phyloP scores from a whole-genome alignment of 2,113 vertebrate species.

The Antechinus flavipes region DNA sequence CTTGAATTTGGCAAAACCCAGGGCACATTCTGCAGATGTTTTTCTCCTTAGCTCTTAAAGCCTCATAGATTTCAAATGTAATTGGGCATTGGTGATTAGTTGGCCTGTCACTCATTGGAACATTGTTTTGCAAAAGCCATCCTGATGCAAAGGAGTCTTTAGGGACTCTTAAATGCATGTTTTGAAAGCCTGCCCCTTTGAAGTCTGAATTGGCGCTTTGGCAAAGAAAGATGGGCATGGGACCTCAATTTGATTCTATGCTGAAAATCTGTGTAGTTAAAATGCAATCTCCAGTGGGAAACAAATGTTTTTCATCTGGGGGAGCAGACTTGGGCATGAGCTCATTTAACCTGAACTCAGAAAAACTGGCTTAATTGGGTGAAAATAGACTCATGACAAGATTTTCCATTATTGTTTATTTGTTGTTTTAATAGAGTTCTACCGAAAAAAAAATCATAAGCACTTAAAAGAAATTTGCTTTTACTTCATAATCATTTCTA shows the following conservation, averaged over 20 bases:
- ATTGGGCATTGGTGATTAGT: slow-evolving; percentile 14
- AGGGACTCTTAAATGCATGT: slow-evolving; percentile 35
- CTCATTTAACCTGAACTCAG: neutral
- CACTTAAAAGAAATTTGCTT: neutral
- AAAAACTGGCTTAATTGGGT: neutral
- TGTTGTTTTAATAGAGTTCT: neutral
- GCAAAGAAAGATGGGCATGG: slow-evolving; percentile 35
- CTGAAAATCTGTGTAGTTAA: slow-evolving; percentile 4
- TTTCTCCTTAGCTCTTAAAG: slow-evolving; percentile 1
- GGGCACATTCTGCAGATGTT: neutral
- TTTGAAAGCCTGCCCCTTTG: slow-evolving; percentile 48
- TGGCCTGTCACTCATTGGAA: neutral
- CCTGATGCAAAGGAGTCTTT: slow-evolving; percentile 28
- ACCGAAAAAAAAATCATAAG: neutral
- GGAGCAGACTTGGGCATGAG: neutral
- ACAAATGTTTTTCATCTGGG: neutral
- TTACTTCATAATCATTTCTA: neutral
- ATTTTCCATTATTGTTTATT: neutral
- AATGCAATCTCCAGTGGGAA: neutral
- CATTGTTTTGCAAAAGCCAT: slow-evolving; percentile 22
- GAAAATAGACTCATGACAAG: neutral
- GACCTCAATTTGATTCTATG: slow-evolving; percentile 13
- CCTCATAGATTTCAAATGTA: slow-evolving; percentile 12
- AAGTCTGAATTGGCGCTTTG: slow-evolving; percentile 27
- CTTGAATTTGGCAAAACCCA: neutral